A percentile compares a stretch with the other conserved stretches of the same genome.
Conservation (phyloP, 2,888 invertebrate species). For the Lysandra bellargus region DNA sequence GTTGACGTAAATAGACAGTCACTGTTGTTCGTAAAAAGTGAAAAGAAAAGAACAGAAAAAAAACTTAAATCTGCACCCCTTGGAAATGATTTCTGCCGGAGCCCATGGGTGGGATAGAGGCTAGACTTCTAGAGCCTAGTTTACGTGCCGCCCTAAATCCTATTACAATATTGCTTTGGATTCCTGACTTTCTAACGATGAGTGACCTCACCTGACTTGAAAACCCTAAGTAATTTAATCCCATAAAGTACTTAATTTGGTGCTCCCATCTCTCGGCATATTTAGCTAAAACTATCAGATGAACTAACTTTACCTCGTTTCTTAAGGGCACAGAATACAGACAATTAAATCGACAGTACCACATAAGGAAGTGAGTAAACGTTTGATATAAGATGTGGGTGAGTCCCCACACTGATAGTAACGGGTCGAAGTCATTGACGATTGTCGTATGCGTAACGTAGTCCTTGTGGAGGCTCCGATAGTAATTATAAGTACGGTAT, state of each 20-base stretch:
- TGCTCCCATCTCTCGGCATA: too few species aligned
- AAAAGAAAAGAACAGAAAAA: too few species aligned
- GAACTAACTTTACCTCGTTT: too few species aligned
- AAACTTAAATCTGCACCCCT: too few species aligned
- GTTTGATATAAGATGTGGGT: conserved; percentile 18
- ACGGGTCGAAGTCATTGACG: conserved; percentile 15
- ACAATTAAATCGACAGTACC: background rate
- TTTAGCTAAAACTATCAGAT: background rate
- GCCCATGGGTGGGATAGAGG: background rate
- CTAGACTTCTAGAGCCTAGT: background rate
- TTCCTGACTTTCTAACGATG: too few species aligned
- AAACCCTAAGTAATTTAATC: too few species aligned
- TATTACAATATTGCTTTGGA: background rate
- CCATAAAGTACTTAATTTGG: too few species aligned
- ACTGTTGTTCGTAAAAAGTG: too few species aligned
- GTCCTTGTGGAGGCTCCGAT: conserved; percentile 22
- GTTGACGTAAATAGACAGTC: too few species aligned
- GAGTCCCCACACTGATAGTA: conserved; percentile 27
- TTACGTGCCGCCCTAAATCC: background rate
- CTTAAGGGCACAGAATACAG: background rate
- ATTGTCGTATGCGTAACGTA: conserved; percentile 10
- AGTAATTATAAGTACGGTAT: background rate
- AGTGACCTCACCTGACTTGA: too few species aligned
- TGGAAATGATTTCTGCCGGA: too few species aligned
- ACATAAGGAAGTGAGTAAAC: conserved; percentile 17